phyloP scores from a whole-genome alignment of 2,797 vertebrate species.

The Acanthurus leucopareius region DNA sequence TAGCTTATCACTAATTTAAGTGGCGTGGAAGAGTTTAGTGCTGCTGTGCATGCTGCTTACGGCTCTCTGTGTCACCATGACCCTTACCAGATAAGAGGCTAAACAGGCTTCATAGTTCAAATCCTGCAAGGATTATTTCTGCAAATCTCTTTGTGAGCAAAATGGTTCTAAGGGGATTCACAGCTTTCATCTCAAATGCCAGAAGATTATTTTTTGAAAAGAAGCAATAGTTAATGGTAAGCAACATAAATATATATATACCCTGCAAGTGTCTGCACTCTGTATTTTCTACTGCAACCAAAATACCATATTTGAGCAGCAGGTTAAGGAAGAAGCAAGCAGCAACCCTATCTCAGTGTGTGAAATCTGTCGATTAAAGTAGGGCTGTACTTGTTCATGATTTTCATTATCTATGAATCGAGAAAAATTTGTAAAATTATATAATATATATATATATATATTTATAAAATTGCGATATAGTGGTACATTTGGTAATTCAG shows the following conservation, averaged over 20 bases:
- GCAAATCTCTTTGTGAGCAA: not conserved
- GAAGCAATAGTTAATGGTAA: not conserved
- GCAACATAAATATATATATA: not conserved
- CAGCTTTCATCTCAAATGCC: not conserved
- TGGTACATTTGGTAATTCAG: too few relatives aligned
- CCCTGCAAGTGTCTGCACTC: not conserved
- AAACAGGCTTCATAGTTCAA: not conserved
- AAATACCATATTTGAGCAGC: not conserved
- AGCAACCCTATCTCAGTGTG: not conserved
- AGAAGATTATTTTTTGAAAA: constrained; percentile 1
- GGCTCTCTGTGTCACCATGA: constrained; percentile 14
- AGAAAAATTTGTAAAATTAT: too few relatives aligned
- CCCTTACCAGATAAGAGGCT: constrained; percentile 7
- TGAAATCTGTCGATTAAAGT: too few relatives aligned
- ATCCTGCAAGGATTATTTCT: constrained; percentile 7
- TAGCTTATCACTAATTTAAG: constrained; percentile 11
- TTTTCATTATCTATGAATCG: too few relatives aligned
- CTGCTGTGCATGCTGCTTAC: constrained; percentile 1
- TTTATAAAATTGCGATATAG: too few relatives aligned
- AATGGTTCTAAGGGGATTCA: constrained; percentile 1
- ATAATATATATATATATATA: too few relatives aligned
- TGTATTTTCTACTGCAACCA: not conserved
- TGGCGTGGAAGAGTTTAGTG: constrained; percentile 4
- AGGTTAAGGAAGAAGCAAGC: not conserved
- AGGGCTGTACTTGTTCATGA: too few relatives aligned